Base-by-base conservation (phyloP, 2,888 invertebrate species). In the Hypercompe scribonia region DNA sequence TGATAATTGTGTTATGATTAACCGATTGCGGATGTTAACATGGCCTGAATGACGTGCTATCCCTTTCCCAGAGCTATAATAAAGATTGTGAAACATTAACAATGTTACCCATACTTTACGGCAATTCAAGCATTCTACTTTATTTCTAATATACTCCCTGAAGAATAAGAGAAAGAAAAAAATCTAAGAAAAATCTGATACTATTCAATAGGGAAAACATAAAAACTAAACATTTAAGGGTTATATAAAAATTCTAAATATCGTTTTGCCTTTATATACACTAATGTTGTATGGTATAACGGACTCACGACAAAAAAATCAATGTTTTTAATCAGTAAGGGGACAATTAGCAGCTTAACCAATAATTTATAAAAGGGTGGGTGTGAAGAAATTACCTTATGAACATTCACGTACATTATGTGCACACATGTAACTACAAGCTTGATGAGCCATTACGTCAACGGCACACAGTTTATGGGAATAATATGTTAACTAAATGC, bases 401-500 rank as follows among this genome's bases (percentile, higher is more conserved):
- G 77, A 70, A 76, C 78, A 81, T 79, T 76, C 79, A 54, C 79
- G 72, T 73, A 83, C 54, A 73, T 78, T 75, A 81, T 71, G 71
- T 54, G 74, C 80, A 75, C 79, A 79, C 73, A 76, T 76, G 76
- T 81, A 81, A 78, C 77, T 77, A 69, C 36, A 33, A 72, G 78
- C 84, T 79, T 82, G 86, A 87, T 86, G 87, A 87, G 86, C 86
- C 84, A 87, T 88, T 83, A 86, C 89, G 90, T 88, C 90, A 89
- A 87, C 90, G 87, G 86, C 91, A 91, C 78, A 71, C 88, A 82
- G 86, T 91, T 91, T 90, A 91, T 89, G 86, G 89, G 84, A 89
- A 90, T 92, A 92, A 92, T 93, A 93, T 93, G 93, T 92, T 90
- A 94, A 93, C 88, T 90, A 90, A 89, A 93, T 93, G 92, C 91